Conservation (phyloP, 2,113 vertebrate genomes). For the Notiomystis cincta region DNA sequence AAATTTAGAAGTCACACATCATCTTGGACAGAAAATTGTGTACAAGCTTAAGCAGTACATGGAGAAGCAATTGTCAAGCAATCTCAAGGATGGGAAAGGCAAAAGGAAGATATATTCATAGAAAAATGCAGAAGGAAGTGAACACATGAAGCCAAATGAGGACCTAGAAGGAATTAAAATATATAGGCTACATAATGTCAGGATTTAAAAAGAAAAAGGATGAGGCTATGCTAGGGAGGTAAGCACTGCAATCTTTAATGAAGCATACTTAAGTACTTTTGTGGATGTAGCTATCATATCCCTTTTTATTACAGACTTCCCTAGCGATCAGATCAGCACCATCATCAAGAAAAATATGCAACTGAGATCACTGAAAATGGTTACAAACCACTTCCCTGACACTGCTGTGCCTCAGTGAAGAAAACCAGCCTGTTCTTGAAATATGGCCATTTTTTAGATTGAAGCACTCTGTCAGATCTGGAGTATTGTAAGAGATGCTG, state of each 20-base stretch:
- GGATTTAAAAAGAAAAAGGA: background rate
- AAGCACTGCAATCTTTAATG: background rate
- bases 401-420: background rate
- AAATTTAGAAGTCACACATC: background rate
- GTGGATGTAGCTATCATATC: background rate
- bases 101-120: background rate
- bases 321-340: background rate
- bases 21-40: background rate
- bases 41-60: background rate
- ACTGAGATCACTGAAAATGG: background rate
- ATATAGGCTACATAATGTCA: background rate
- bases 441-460: background rate
- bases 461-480: background rate
- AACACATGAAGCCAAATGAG: background rate
- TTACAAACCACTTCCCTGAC: background rate
- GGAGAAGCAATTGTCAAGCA: background rate
- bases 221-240: accelerated
- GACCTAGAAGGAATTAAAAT: background rate
- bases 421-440: background rate
- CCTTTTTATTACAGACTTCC: background rate
- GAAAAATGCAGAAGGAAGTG: background rate
- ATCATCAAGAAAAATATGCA: background rate
- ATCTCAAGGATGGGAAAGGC: background rate
- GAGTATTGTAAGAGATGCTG: background rate
- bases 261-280: background rate